phyloP scores from a whole-genome alignment of 1,140 invertebrate species.

The Physella acuta region DNA sequence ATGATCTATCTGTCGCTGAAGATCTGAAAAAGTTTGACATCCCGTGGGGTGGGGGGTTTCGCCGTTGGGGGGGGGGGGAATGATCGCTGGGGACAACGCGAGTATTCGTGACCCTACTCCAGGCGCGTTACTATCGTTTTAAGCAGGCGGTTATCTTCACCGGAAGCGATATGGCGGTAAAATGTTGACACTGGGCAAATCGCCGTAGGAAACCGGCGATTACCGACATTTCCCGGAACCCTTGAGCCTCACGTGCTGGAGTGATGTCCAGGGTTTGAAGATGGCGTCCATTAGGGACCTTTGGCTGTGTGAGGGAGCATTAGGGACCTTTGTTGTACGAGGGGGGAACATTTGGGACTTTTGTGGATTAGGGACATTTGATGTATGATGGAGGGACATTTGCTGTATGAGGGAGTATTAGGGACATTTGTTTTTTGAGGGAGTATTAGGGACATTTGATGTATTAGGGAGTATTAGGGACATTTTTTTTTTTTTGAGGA shows the following conservation, averaged over 20 bases:
- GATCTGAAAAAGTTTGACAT: not conserved
- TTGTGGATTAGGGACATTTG: not conserved
- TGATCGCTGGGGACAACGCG: too few relatives aligned
- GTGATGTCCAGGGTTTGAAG: too few relatives aligned
- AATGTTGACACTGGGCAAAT: not conserved
- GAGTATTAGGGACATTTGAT: too few relatives aligned
- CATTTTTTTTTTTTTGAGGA: too few relatives aligned
- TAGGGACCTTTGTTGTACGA: not conserved
- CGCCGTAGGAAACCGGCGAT: not conserved
- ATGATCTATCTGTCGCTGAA: not conserved
- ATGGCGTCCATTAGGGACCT: too few relatives aligned
- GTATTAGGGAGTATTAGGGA: too few relatives aligned
- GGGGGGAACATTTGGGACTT: not conserved
- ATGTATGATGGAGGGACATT: not conserved
- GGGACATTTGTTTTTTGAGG: too few relatives aligned
- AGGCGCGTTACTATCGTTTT: not conserved
- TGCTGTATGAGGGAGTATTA: too few relatives aligned
- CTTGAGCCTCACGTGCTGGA: not conserved
- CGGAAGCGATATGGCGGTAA: not conserved
- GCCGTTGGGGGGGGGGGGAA: too few relatives aligned
- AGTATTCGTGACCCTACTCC: too few relatives aligned
- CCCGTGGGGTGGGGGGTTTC: not conserved
- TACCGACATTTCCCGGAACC: not conserved
- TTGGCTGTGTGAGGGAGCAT: too few relatives aligned
- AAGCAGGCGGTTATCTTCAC: not conserved